Conservation (phyloP, 1,140 invertebrate species). For the Brachionus plicatilis region DNA sequence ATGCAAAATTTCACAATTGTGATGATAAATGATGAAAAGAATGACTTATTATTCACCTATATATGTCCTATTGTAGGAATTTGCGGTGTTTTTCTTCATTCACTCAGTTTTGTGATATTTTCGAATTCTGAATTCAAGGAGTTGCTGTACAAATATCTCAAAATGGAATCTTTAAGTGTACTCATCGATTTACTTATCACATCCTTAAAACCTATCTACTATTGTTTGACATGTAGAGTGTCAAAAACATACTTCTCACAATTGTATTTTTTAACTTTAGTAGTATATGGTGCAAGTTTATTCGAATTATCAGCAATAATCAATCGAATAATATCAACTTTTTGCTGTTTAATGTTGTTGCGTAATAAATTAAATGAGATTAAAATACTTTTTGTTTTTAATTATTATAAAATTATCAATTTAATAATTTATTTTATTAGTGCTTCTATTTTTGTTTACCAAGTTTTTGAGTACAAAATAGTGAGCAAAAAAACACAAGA, state of each 20-base stretch:
- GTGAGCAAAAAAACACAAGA: background rate
- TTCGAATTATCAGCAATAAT: background rate
- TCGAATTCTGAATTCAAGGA: background rate
- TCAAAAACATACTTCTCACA: background rate
- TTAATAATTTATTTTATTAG: background rate
- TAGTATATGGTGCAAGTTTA: background rate
- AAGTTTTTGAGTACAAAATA: background rate
- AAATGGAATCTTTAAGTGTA: conserved; percentile 18
- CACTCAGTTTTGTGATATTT: background rate
- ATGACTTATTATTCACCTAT: background rate
- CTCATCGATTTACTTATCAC: background rate
- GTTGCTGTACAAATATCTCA: conserved; percentile 1
- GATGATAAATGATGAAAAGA: background rate
- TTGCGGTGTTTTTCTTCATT: background rate
- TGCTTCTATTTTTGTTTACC: background rate
- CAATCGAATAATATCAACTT: background rate
- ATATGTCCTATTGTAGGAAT: background rate
- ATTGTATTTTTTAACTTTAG: background rate
- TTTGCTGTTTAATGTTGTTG: background rate
- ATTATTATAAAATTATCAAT: background rate
- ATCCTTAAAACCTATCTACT: background rate
- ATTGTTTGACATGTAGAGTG: background rate
- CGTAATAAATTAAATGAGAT: background rate
- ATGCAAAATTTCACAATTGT: background rate
- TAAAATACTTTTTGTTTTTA: background rate